Evolutionary conservation across 2,113 vertebrate species (phyloP).

Genomic region (Uria lomvia): DNA sequence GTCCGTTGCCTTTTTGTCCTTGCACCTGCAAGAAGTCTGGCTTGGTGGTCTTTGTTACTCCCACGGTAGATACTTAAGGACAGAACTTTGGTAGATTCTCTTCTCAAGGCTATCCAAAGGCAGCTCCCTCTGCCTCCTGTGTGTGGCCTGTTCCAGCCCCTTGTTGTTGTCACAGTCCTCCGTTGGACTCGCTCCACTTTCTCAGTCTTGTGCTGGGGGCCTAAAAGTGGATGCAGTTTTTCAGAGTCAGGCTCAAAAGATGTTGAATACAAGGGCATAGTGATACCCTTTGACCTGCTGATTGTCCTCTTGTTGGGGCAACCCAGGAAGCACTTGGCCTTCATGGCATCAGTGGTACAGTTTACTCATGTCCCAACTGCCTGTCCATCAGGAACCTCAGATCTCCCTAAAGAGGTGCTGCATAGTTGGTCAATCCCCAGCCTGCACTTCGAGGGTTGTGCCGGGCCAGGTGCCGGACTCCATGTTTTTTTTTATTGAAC

Average conservation of each 20-base stretch:
- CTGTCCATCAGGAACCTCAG: background rate
- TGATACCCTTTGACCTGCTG: background rate
- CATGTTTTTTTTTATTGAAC: background rate
- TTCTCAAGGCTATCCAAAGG: background rate
- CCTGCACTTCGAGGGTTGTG: background rate
- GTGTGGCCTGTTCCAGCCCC: background rate
- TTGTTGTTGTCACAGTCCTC: background rate
- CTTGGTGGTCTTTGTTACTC: background rate
- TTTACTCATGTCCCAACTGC: background rate
- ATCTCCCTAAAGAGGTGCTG: background rate
- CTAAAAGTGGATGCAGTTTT: background rate
- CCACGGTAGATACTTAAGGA: background rate
- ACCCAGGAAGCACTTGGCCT: background rate
- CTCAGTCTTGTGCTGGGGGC: background rate
- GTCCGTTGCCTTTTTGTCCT: background rate
- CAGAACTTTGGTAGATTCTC: background rate
- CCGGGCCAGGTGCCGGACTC: background rate
- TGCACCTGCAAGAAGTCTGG: background rate
- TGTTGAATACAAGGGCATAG: no score
- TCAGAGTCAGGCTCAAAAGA: background rate
- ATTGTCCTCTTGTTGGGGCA: background rate
- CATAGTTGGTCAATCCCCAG: background rate
- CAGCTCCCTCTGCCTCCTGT: background rate
- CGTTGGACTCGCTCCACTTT: fast-evolving
- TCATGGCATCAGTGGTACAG: fast-evolving